Evolutionary conservation across 2,113 vertebrate species (phyloP), one percentile per base, ranked within the genome.

Genomic region (Cinclus cinclus): DNA sequence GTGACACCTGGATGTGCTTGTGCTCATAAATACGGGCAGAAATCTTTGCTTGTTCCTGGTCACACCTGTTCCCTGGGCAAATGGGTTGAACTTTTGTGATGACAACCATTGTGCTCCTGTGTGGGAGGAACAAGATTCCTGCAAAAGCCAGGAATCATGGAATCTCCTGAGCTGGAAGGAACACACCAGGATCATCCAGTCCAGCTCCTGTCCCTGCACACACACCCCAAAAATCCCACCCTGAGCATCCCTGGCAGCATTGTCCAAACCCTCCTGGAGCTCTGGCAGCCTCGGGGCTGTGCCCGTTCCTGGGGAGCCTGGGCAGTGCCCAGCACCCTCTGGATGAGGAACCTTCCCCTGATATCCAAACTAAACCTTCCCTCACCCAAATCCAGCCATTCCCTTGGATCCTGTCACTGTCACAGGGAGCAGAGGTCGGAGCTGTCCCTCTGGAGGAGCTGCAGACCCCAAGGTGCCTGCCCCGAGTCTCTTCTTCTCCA

Each of bases 231-330:
- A 23, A 60, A 46, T 8, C 33, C 53, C n/a, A 60, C 20, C 6
- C 52, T 14, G 12, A 3, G 9, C 44, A 47, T 35, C 35, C 37
- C 28, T 52, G 15, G 2, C 1, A 64, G 25, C 0, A 0, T 0
- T 46, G 7, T 30, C 62, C 53, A 46, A 74, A 21, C 0, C 0
- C 46, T 82, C 33, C 46, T n/a, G 60, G 23, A 59, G 33, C 52
- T 81, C 27, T 74, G 77, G 37, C 44, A 81, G 76, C 12, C 15
- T 56, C 1, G 1, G 75, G 49, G 41, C 56, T 0, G 2, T 56
- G 41, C 6, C 30, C 75, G 42, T 30, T 49, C 35, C 49, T 71
- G 49, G 41, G n/a, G 58, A 71, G 24, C 41, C 56, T 47, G 65
- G 8, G 3, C 85, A 56, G 30, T 30, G 65, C 56, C 82, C 49